phyloP scores from a whole-genome alignment of 2,113 vertebrate species.

The Ginglymostoma cirratum region DNA sequence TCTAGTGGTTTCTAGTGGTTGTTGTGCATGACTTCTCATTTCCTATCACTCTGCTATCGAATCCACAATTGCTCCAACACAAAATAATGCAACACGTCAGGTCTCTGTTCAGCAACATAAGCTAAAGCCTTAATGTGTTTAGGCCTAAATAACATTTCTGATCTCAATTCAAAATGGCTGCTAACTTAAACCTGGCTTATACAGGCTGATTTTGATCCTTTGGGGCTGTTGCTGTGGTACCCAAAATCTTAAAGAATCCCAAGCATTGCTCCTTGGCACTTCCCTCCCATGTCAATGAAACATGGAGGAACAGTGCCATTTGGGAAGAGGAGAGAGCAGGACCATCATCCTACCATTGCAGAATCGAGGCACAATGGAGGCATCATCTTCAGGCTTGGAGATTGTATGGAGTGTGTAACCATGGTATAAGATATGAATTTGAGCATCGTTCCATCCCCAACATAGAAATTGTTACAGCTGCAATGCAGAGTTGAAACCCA shows the following conservation, averaged over 20 bases:
- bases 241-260: background rate
- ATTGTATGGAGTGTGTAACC: no score
- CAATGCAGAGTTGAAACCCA: no score
- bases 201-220: no score
- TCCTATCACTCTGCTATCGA: no score
- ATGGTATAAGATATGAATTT: no score
- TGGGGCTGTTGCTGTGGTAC: background rate
- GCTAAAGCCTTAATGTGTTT: background rate
- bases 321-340: background rate
- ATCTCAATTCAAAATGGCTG: background rate
- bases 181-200: no score
- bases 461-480: no score
- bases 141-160: background rate
- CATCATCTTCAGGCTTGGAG: no score
- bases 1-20: no score
- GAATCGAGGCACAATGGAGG: background rate
- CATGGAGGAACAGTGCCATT: background rate
- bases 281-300: background rate
- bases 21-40: no score
- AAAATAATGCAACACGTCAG: background rate
- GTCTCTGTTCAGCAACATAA: background rate
- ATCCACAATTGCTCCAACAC: no score
- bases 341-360: background rate
- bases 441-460: no score
- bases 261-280: background rate